phyloP scores from a whole-genome alignment of 30 jellyfish, hydroid and myxozoan species.

The Chrysaora quinquecirrha region DNA sequence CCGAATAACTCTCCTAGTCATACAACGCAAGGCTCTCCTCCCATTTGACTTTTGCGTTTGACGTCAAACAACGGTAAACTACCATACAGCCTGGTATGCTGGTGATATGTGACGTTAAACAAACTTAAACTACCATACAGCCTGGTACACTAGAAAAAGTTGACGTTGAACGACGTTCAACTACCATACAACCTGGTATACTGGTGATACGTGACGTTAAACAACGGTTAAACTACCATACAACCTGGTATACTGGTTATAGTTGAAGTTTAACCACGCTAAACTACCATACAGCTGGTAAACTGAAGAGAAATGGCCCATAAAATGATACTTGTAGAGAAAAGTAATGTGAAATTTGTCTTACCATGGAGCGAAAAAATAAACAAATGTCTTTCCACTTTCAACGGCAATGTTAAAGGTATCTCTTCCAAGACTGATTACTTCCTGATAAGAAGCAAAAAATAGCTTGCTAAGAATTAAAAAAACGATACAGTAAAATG shows the following conservation, averaged over 20 bases:
- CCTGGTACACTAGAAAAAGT: no score
- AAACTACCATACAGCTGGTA: neutral
- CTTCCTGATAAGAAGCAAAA: slow-evolving; percentile 20
- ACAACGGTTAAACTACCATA: no score
- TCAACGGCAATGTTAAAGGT: slow-evolving; percentile 54
- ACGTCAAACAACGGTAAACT: no score
- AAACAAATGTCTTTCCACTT: slow-evolving; percentile 66
- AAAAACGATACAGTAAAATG: neutral
- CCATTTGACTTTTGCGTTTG: no score
- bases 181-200: neutral
- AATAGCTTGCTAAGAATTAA: neutral
- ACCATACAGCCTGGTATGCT: no score
- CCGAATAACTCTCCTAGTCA: no score
- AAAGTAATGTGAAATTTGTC: neutral
- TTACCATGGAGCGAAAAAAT: slow-evolving; percentile 91
- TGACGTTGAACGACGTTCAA: no score
- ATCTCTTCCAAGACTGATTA: slow-evolving; percentile 26
- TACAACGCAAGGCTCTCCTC: no score
- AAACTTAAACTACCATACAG: neutral
- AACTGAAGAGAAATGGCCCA: neutral
- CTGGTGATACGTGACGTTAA: neutral
- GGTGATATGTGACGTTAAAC: no score
- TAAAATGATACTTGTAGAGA: neutral
- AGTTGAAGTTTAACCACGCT: no score
- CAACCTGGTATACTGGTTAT: no score